A percentile compares a stretch with the other conserved stretches of the same genome.
Conservation (phyloP, 2,888 invertebrate genomes). For the Chalcosyrphus nemorum region DNA sequence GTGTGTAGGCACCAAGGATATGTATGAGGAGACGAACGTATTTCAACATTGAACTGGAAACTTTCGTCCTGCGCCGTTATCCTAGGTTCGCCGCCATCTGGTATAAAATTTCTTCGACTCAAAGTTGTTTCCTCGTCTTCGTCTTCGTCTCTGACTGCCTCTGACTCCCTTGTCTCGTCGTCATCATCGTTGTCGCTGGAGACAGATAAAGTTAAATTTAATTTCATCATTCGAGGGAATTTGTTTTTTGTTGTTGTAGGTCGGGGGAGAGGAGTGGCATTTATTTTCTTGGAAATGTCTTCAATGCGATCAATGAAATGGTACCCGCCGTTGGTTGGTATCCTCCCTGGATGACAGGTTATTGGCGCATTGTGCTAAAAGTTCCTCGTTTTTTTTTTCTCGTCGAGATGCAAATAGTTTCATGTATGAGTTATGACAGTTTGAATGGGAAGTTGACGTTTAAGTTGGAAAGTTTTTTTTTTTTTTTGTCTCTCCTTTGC, state of each 20-base stretch:
- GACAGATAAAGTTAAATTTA: conserved; percentile 71
- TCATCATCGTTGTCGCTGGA: conserved; percentile 18
- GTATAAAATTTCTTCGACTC: conserved; percentile 49
- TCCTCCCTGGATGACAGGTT: conserved; percentile 8
- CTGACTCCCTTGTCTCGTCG: conserved; percentile 5
- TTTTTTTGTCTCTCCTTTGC: too few species aligned
- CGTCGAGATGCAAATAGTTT: conserved; percentile 38
- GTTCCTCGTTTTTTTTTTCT: background rate
- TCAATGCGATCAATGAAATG: conserved; percentile 44
- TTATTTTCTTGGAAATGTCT: background rate
- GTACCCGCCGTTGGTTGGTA: background rate
- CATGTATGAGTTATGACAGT: conserved; percentile 54
- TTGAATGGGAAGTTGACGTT: conserved; percentile 56
- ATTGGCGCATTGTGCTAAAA: conserved; percentile 29
- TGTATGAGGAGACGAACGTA: background rate
- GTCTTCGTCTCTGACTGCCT: too few species aligned
- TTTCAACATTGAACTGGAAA: conserved; percentile 59
- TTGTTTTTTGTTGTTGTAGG: conserved; percentile 44
- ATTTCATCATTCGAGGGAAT: conserved; percentile 59
- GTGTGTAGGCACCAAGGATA: background rate
- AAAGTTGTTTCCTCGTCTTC: conserved; percentile 40
- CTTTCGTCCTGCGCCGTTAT: conserved; percentile 55
- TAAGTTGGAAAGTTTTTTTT: conserved; percentile 32
- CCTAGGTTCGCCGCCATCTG: conserved; percentile 68
- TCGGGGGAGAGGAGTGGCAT: background rate